Evolutionary conservation across 2,797 vertebrate genomes (phyloP).

Genomic region (Philypnodon macrostomus): DNA sequence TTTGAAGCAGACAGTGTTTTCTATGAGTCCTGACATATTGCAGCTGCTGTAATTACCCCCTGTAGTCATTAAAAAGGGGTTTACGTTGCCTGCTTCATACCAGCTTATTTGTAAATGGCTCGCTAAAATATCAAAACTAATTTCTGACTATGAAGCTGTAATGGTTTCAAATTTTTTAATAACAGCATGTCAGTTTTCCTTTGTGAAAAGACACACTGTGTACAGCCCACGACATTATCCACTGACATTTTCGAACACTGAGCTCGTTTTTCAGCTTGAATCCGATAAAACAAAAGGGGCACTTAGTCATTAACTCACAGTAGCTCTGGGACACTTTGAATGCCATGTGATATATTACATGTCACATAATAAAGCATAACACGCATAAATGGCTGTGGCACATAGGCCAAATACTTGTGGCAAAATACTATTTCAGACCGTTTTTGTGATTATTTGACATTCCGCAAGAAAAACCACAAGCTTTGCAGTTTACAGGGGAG

Average conservation of each 20-base stretch:
- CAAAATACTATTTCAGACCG: slow-evolving; percentile 2
- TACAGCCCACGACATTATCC: slow-evolving; percentile 11
- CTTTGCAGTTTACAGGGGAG: slow-evolving; percentile 1
- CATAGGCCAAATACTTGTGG: slow-evolving; percentile 1
- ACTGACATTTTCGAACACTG: neutral
- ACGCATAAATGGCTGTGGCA: slow-evolving; percentile 1
- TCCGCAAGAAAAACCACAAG: neutral
- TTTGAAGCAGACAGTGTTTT: neutral
- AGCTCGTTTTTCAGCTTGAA: neutral
- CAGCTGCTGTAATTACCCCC: neutral
- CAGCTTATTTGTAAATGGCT: slow-evolving; percentile 2
- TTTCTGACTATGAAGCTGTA: neutral
- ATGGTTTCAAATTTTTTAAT: slow-evolving; percentile 5
- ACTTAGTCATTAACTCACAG: slow-evolving; percentile 1
- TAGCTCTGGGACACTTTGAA: slow-evolving; percentile 1
- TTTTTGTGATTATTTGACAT: neutral
- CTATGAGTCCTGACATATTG: slow-evolving; percentile 7
- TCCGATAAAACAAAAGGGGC: neutral
- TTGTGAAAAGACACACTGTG: slow-evolving; percentile 6
- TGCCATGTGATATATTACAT: slow-evolving; percentile 5
- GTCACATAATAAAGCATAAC: slow-evolving; percentile 4
- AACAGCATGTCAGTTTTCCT: neutral
- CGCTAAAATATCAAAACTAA: slow-evolving; percentile 4
- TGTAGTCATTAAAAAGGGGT: neutral
- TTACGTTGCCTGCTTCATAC: neutral